Conservation (phyloP, 2,113 vertebrate genomes). For the Ptilorrhoa leucosticta region DNA sequence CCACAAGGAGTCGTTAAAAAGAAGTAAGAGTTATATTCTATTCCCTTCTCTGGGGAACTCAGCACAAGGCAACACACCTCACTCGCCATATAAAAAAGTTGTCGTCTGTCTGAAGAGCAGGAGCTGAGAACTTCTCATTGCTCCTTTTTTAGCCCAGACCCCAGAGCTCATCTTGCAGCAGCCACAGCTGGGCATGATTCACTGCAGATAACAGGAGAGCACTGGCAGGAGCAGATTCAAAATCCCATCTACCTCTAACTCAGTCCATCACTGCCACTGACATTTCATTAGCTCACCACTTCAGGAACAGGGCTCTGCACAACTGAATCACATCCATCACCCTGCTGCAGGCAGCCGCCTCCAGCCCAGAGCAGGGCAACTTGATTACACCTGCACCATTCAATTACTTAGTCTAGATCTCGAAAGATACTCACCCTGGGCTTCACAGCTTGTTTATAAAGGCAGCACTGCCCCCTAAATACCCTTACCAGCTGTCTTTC, state of each 20-base stretch:
- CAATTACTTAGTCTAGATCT: neutral
- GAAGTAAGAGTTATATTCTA: neutral
- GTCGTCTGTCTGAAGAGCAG: neutral
- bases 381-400: neutral
- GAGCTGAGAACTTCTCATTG: neutral
- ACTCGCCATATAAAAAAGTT: neutral
- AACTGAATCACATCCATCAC: neutral
- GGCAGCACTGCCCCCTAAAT: neutral
- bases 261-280: neutral
- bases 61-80: neutral
- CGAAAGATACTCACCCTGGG: fast-evolving
- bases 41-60: neutral
- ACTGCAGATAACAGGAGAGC: neutral
- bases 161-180: neutral
- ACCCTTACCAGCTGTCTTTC: neutral
- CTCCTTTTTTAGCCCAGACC: neutral
- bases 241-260: neutral
- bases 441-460: neutral
- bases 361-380: neutral
- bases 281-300: neutral
- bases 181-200: neutral
- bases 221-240: neutral
- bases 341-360: neutral
- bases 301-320: neutral
- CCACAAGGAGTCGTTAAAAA: neutral